Percentiles rank a stretch among this genome's conserved stretches.
Evolutionary conservation across 2,797 vertebrate species (phyloP).

Genomic region (Epinephelus coioides): DNA sequence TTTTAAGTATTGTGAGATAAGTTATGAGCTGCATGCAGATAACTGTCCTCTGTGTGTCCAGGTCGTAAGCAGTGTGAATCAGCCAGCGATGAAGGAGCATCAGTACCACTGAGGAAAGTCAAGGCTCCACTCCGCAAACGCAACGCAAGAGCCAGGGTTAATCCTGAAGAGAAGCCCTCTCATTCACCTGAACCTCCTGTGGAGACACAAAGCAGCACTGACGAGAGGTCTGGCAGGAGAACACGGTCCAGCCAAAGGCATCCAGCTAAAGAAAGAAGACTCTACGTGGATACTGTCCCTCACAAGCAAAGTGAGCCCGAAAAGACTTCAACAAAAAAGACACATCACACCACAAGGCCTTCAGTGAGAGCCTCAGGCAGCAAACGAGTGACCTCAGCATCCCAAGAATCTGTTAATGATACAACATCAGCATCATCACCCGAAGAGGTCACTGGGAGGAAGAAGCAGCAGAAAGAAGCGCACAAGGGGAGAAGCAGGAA

Average conservation of each 20-base stretch:
- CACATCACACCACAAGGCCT: neutral
- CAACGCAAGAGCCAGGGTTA: neutral
- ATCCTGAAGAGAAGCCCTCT: neutral
- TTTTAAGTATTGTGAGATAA: neutral
- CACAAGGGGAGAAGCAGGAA: neutral
- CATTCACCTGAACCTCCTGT: slow-evolving; percentile 4
- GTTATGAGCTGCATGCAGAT: neutral
- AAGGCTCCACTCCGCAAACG: slow-evolving; percentile 33
- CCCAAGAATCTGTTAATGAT: neutral
- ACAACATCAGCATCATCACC: neutral
- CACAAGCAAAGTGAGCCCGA: slow-evolving; percentile 24
- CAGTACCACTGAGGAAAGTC: slow-evolving; percentile 54
- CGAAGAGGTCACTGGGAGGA: neutral
- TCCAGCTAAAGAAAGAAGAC: neutral
- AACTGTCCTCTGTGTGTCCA: slow-evolving; percentile 43
- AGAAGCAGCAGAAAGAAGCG: neutral
- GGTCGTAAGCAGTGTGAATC: slow-evolving; percentile 28
- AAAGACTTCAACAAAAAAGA: slow-evolving; percentile 34
- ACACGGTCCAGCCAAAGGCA: slow-evolving; percentile 9
- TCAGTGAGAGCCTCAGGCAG: neutral
- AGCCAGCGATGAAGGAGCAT: neutral
- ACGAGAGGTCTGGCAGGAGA: neutral
- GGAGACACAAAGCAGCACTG: neutral
- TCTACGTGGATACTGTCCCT: neutral
- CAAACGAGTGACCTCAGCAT: neutral